Base-by-base conservation (phyloP, 2,888 invertebrate species). In the Coelopa pilipes region DNA sequence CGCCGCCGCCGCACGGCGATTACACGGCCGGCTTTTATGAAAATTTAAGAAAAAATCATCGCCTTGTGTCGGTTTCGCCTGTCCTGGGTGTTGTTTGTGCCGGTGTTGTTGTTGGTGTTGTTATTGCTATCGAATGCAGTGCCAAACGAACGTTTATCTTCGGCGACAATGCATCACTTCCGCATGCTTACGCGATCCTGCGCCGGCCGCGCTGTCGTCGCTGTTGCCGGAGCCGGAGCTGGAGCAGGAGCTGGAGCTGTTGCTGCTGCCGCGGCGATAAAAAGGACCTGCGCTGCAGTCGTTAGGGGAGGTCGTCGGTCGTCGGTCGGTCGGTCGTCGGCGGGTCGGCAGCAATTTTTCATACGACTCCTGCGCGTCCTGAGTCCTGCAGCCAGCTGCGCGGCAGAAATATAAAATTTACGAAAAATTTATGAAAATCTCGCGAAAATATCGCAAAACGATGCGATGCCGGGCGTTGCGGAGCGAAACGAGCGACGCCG, bases 151-250 rank as follows among this genome's bases (percentile, higher is more conserved):
- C 71, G 71, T 62, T 63, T 74, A 74, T 71, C 72, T 66, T 72
- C 76, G 57, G 72, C 75, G 70, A 72, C 74, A 76, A 76, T 74
- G 69, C 74, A 70, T 74, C 74, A 72, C 74, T 76, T 74, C 53
- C 53, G 60, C 46, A 63, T 70, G 70, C 70, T 70, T 70, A 47
- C 57, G 65, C 62, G 62, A 45, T 49, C 4, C 34, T 34, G 34
- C 24, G 45, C 66, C 34, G n/a, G 47, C 67, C 49, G 17, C 60
- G 73, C 57, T 75, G 63, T 34, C 55, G 62, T 50, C 57, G 34
- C 66, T 67, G 71, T 47, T 17, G 50, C 70, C 60, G 68, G n/a
- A n/a, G n/a, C n/a, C n/a, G n/a, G n/a, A n/a, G n/a, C 73, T 76
- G 69, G 34, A 12, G 24, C 55, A 15, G 46, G 19, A 19, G 49